A percentile compares a stretch with the other conserved stretches of the same genome.
These are phyloP conservation scores for Tricholauxania praeusta DNA, from an alignment of 2,888 invertebrate species.

Conservation along the genomic window DNA sequence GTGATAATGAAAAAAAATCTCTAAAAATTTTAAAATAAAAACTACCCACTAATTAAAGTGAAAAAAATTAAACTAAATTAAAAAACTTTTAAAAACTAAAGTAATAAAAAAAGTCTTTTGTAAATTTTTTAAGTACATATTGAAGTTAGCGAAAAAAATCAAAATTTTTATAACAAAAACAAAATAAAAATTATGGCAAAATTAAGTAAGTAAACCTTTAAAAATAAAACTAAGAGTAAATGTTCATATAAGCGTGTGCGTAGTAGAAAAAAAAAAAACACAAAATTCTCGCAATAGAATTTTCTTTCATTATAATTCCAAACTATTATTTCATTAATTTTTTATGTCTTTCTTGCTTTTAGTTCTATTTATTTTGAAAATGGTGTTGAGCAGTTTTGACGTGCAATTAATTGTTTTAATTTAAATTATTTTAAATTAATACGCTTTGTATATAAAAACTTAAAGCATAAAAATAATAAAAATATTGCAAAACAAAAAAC, in stretches of 20 bases:
- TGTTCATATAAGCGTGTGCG: constrained; percentile 14
- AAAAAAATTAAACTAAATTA: constrained; percentile 33
- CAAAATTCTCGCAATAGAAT: constrained; percentile 9
- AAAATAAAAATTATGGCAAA: constrained; percentile 40
- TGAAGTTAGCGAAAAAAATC: constrained; percentile 53
- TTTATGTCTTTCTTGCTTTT: constrained; percentile 15
- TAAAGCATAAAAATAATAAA: constrained; percentile 1
- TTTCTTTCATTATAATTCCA: constrained; percentile 8
- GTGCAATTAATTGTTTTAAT: neutral
- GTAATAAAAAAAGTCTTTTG: constrained; percentile 53
- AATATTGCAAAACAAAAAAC: constrained; percentile 17
- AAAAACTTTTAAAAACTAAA: constrained; percentile 20
- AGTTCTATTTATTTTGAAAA: constrained; percentile 20
- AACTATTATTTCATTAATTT: neutral
- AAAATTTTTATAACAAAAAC: constrained; percentile 50
- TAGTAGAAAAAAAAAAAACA: neutral
- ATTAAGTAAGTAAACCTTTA: constrained; percentile 24
- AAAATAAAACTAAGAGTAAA: constrained; percentile 19
- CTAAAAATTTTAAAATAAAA: constrained; percentile 40
- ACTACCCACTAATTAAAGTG: constrained; percentile 24
- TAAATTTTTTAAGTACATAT: constrained; percentile 52
- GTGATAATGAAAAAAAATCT: constrained; percentile 56
- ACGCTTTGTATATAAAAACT: neutral
- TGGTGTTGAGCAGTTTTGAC: constrained; percentile 16
- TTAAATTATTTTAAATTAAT: neutral